phyloP scores from a whole-genome alignment of 2,797 vertebrate species.

The Acanthurus tractus region DNA sequence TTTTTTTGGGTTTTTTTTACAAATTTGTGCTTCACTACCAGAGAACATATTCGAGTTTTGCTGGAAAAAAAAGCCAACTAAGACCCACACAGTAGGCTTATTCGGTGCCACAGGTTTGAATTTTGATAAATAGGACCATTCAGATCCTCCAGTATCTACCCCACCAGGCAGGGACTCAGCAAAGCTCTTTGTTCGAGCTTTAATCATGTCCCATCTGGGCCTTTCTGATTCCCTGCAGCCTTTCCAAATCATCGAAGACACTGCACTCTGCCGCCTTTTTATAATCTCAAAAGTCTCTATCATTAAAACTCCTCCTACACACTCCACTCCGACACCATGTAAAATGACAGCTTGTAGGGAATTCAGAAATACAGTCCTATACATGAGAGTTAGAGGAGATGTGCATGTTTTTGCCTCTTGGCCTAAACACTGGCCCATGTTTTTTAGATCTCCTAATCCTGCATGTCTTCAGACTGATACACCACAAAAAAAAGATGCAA shows the following conservation, averaged over 20 bases:
- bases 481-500: too few species aligned
- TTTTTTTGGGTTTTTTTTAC: too few species aligned
- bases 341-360: constrained; percentile 12
- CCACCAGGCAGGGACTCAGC: constrained; percentile 27
- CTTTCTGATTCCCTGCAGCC: constrained; percentile 28
- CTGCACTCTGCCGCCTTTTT: constrained; percentile 34
- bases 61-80: constrained; percentile 24
- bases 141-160: constrained; percentile 27
- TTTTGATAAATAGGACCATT: constrained; percentile 34
- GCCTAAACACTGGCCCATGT: not conserved
- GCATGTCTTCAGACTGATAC: too few species aligned
- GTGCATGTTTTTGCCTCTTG: not conserved
- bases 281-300: constrained; percentile 37
- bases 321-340: not conserved
- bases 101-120: constrained; percentile 45
- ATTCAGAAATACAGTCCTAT: not conserved
- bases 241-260: constrained; percentile 37
- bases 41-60: constrained; percentile 1
- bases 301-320: constrained; percentile 40
- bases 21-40: not conserved
- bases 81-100: constrained; percentile 44
- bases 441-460: too few species aligned
- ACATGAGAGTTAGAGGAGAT: not conserved
- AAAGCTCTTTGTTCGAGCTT: constrained; percentile 52
- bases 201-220: constrained; percentile 66